Percentiles rank a stretch among this genome's conserved stretches.
phyloP scores from a whole-genome alignment of 1,140 invertebrate species.

The Bombus waltoni region DNA sequence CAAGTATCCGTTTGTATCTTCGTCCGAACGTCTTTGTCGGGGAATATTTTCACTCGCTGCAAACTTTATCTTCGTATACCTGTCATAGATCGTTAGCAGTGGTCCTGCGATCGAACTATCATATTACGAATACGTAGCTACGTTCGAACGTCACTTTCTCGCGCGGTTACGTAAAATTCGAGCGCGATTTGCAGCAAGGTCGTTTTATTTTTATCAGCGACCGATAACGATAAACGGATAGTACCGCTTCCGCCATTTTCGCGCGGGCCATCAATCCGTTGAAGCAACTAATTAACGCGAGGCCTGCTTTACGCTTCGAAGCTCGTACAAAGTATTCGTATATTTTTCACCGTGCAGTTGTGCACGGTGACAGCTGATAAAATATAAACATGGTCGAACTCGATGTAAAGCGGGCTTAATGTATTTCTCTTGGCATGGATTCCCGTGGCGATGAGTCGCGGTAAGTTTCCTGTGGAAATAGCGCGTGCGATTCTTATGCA shows the following conservation, averaged over 20 bases:
- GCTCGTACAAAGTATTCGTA: slow-evolving; percentile 15
- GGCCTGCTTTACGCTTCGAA: slow-evolving; percentile 5
- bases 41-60: too few species aligned
- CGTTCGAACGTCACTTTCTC: too few species aligned
- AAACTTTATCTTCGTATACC: too few species aligned
- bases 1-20: too few species aligned
- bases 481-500: not conserved
- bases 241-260: not conserved
- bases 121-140: too few species aligned
- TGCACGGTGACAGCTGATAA: slow-evolving; percentile 72
- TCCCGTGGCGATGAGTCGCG: not conserved
- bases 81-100: too few species aligned
- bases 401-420: slow-evolving; percentile 45
- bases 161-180: too few species aligned
- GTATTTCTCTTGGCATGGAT: slow-evolving; percentile 29
- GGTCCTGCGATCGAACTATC: too few species aligned
- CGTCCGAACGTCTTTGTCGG: too few species aligned
- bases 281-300: slow-evolving; percentile 17
- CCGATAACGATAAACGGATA: not conserved
- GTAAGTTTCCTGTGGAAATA: not conserved
- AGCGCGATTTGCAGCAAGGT: too few species aligned
- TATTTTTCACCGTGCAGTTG: not conserved
- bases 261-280: not conserved
- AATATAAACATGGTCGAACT: slow-evolving; percentile 75
- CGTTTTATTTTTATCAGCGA: not conserved